Base-by-base conservation (phyloP, 2,888 invertebrate species). In the Ethmia dodecea region DNA sequence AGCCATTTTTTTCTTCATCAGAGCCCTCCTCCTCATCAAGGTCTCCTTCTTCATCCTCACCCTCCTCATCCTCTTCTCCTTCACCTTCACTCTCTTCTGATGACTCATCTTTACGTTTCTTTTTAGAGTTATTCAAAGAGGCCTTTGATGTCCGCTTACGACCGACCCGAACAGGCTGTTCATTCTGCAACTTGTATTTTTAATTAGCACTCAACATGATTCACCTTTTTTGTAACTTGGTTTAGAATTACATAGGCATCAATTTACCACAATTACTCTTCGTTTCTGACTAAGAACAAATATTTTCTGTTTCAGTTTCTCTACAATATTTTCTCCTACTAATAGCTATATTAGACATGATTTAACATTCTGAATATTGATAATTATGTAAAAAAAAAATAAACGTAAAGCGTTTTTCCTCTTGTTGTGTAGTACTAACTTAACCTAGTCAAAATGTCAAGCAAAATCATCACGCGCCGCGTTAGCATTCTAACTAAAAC, bases 1-100 rank as follows among this genome's bases (percentile, higher is more conserved):
- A 86, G 28, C 84, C 87, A 63, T 87, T 86, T 53, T 87, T 86
- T 45, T 87, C 87, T 48, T 87, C 87, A 42, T 87, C 86, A 1
- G 83, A 83, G n/a, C 81, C 87, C 41, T 83, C 86, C 38, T 84
- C 86, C 24, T 86, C 86, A 38, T 86, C 86, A 9, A 80, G 48
- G 29, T 86, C 86, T 1, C 72, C 84, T 36, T 84, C 86, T 13
- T 83, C 84, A 26, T 81, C 86, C 42, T 86, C 86, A 1, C 65
- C 72, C 40, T 71, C 73, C 27, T 64, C 84, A 40, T 83, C 84
- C 32, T 71, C 74, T 13, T 74, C 74, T 24, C 74, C 84, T 25
- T 81, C 78, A 1, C 60, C 75, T 43, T 81, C 86, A 53, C 80
- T 80, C 44, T 86, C 86, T 37, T 86, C 86, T 25, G 84, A 80